Conservation (phyloP, 2,113 vertebrate genomes). For the Desmodus rotundus region DNA sequence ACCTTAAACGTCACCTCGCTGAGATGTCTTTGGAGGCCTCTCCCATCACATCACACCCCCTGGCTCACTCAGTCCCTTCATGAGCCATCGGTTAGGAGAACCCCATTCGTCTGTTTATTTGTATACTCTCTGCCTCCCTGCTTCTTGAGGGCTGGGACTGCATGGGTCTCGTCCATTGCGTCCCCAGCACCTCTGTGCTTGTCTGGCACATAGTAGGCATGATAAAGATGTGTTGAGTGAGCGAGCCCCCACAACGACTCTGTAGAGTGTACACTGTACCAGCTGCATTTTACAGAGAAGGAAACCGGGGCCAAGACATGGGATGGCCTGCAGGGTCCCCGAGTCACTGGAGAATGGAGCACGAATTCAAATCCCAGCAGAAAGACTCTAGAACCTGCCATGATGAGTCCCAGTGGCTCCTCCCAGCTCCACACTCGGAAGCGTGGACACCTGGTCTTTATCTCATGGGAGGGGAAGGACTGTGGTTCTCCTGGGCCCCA, state of each 20-base stretch:
- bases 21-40: background rate
- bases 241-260: background rate
- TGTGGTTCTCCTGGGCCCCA: background rate
- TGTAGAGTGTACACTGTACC: background rate
- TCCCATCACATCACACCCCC: background rate
- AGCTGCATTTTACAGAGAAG: background rate
- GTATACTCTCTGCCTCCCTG: background rate
- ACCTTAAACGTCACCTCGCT: background rate
- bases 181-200: background rate
- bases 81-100: background rate
- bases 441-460: background rate
- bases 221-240: background rate
- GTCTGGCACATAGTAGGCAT: background rate
- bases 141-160: background rate
- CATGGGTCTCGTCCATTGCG: background rate
- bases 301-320: background rate
- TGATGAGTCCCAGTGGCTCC: background rate
- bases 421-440: background rate
- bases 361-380: background rate
- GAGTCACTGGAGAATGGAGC: background rate
- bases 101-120: background rate
- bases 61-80: background rate
- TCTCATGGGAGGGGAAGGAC: constrained; percentile 13
- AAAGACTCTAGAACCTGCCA: background rate
- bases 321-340: background rate